Base-by-base conservation (phyloP, 2,888 invertebrate genomes). In the Thymelicus sylvestris region DNA sequence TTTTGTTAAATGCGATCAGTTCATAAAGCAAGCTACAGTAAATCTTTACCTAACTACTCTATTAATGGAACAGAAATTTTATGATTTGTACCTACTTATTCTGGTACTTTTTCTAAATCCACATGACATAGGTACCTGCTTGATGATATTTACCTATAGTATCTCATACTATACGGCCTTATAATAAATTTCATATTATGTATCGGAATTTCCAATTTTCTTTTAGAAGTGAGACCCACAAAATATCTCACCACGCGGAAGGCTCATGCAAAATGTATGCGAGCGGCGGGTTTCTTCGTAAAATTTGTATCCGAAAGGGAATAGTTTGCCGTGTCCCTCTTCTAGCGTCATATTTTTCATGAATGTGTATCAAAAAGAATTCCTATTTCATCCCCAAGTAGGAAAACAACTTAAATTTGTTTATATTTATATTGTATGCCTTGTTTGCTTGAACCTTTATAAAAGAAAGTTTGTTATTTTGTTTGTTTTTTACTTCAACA, bases 241-340 rank as follows among this genome's bases (percentile, higher is more conserved):
- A 69, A 57, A 15, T 24, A 59, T 52, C 62, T 52, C 48, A 52
- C 24, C 62, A 62, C 69, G 70, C 71, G 76, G 81, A 78, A 76
- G 82, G 81, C 85, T 91, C 92, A 91, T 92, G 87, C 90, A 92
- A 92, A 91, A 92, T 92, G 89, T 90, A 92, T 89, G 84, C 79
- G 72, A 73, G 76, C 72, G 78, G 71, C 78, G 79, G 59, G 77
- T 80, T 80, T 78, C 77, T 78, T 80, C 83, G 80, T 84, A 79
- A 83, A 85, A 85, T 81, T 84, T 85, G 82, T 84, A 83, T 82
- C 78, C 79, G 81, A 80, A 74, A 80, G 80, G 77, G 79, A 77
- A 83, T 83, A 84, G 83, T 84, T 83, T 75, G 74, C 67, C 75
- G 73, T 73, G 74, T 78, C 80, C 80, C 77, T 78, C 71, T 72